Evolutionary conservation across 2,113 vertebrate species (phyloP).

Genomic region (Zapus hudsonius): DNA sequence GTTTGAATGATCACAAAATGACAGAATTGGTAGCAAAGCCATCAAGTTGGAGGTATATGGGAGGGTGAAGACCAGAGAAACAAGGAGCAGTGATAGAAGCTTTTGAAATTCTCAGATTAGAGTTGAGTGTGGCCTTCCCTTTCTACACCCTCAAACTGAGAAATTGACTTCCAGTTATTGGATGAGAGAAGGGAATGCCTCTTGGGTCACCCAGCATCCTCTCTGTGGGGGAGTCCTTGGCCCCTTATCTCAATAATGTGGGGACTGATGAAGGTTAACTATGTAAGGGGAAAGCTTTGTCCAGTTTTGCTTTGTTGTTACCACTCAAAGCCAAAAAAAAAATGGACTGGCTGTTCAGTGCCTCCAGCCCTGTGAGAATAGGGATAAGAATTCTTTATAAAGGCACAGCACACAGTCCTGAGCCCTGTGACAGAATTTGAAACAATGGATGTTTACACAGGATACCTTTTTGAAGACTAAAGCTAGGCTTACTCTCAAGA

Average conservation of each 20-base stretch:
- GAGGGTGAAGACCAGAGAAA: not conserved
- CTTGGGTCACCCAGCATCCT: not conserved
- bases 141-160: not conserved
- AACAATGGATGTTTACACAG: not conserved
- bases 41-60: not conserved
- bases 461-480: not conserved
- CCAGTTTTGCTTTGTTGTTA: not conserved
- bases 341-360: not conserved
- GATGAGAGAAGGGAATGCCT: not conserved
- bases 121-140: not conserved
- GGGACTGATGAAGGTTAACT: not conserved
- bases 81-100: not conserved
- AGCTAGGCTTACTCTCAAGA: not conserved
- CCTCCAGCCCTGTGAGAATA: not conserved
- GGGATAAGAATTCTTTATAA: not conserved
- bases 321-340: not conserved
- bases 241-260: not conserved
- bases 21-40: not conserved
- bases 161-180: not conserved
- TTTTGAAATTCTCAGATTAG: not conserved
- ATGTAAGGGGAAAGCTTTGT: not conserved
- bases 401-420: not conserved
- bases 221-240: not conserved
- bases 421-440: not conserved
- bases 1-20: slow-evolving; percentile 16